Percentiles rank a stretch among this genome's conserved stretches.
Evolutionary conservation across 2,113 vertebrate species (phyloP).

Genomic region (Sinocyclocheilus rhinocerous): DNA sequence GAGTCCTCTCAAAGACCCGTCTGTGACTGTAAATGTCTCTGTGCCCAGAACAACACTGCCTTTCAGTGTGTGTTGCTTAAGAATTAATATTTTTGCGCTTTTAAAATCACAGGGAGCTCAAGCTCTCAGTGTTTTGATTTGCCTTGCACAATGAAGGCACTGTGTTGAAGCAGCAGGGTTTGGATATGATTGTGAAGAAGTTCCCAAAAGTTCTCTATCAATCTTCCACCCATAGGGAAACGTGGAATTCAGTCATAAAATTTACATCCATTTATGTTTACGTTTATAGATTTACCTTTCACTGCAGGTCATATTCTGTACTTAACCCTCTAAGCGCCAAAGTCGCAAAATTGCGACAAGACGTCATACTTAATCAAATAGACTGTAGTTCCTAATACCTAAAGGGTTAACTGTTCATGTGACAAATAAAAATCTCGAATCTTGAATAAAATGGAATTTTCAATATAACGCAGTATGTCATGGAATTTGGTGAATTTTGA

Average conservation of each 20-base stretch:
- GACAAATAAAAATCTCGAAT: not conserved
- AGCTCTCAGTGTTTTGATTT: not conserved
- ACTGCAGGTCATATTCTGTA: too few relatives aligned
- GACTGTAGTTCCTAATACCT: too few relatives aligned
- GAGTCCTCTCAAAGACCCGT: not conserved
- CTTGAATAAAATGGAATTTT: not conserved
- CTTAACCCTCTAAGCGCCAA: too few relatives aligned
- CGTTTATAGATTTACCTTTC: too few relatives aligned
- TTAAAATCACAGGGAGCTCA: not conserved
- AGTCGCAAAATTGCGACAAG: too few relatives aligned
- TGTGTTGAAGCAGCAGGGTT: constrained; percentile 32
- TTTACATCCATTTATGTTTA: too few relatives aligned
- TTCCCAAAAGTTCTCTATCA: not conserved
- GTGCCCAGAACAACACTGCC: not conserved
- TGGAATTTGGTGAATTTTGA: too few relatives aligned
- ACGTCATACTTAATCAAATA: too few relatives aligned
- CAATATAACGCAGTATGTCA: too few relatives aligned
- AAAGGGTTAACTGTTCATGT: too few relatives aligned
- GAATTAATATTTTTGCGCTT: not conserved
- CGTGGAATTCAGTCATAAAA: too few relatives aligned
- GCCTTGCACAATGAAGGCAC: constrained; percentile 12
- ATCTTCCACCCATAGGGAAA: too few relatives aligned
- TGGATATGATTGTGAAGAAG: not conserved
- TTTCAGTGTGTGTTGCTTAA: not conserved
- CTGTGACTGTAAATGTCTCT: not conserved